A percentile compares a stretch with the other conserved stretches of the same genome.
Conservation (phyloP, 2,797 vertebrate genomes). For the Enoplosus armatus region DNA sequence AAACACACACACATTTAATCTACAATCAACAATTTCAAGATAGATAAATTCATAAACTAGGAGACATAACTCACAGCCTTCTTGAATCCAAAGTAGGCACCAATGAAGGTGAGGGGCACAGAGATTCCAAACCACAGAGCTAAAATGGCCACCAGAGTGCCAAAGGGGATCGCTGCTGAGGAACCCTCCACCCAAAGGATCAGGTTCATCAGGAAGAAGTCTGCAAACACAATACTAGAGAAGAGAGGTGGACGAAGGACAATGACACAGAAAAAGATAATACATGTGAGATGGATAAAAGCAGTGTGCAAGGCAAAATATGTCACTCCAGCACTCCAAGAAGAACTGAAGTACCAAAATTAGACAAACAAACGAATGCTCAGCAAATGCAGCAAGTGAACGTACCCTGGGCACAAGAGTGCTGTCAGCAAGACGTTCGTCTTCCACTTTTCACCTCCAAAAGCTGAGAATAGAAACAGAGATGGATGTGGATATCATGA, state of each 20-base stretch:
- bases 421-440: slow-evolving; percentile 92
- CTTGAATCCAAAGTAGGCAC: slow-evolving; percentile 94
- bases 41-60: neutral
- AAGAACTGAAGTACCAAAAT: neutral
- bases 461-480: slow-evolving; percentile 83
- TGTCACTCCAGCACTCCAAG: neutral
- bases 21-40: neutral
- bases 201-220: slow-evolving; percentile 96
- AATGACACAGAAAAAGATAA: slow-evolving; percentile 16
- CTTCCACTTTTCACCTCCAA: slow-evolving; percentile 95
- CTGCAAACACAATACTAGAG: slow-evolving; percentile 92
- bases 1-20: neutral
- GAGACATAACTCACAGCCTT: slow-evolving; percentile 84
- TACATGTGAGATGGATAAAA: neutral
- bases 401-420: slow-evolving; percentile 92
- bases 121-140: slow-evolving; percentile 95
- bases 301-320: neutral
- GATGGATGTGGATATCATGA: neutral
- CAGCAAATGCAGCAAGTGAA: slow-evolving; percentile 11
- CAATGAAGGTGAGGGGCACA: slow-evolving; percentile 91
- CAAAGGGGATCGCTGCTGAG: slow-evolving; percentile 92
- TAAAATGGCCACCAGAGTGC: slow-evolving; percentile 90
- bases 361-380: neutral
- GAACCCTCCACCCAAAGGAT: slow-evolving; percentile 95
- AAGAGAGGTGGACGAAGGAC: neutral